These are phyloP conservation scores for Therioaphis trifolii DNA, from an alignment of 2,888 invertebrate genomes.

Conservation along the genomic window DNA sequence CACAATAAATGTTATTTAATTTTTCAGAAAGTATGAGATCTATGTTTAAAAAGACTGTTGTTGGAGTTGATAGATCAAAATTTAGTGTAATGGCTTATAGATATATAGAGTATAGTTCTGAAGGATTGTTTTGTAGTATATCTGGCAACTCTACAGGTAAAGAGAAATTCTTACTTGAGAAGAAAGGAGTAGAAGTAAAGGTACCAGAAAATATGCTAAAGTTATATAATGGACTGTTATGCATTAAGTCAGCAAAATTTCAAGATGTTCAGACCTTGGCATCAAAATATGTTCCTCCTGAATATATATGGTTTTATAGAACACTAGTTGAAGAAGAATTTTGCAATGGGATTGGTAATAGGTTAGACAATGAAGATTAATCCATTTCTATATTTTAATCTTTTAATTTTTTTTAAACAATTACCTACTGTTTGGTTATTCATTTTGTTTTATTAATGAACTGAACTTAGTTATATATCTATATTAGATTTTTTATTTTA, in stretches of 20 bases:
- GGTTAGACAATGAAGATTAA: too few species aligned
- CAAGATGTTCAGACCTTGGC: not conserved
- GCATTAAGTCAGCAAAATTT: conserved; percentile 4
- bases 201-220: not conserved
- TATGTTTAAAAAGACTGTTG: conserved; percentile 7
- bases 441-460: too few species aligned
- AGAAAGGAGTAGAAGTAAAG: not conserved
- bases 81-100: not conserved
- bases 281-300: conserved; percentile 12
- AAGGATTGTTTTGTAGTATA: conserved; percentile 1
- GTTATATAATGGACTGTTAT: not conserved
- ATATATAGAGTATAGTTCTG: not conserved
- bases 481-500: too few species aligned
- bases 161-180: not conserved
- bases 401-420: too few species aligned
- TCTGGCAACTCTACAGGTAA: not conserved
- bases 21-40: not conserved
- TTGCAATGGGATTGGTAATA: not conserved
- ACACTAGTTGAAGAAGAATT: not conserved
- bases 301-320: conserved; percentile 17
- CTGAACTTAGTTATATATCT: too few species aligned
- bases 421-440: too few species aligned
- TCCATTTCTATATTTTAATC: too few species aligned
- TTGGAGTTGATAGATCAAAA: not conserved
- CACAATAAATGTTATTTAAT: not conserved